phyloP scores from a whole-genome alignment of 2,888 invertebrate genomes.

The Andrena haemorrhoa region DNA sequence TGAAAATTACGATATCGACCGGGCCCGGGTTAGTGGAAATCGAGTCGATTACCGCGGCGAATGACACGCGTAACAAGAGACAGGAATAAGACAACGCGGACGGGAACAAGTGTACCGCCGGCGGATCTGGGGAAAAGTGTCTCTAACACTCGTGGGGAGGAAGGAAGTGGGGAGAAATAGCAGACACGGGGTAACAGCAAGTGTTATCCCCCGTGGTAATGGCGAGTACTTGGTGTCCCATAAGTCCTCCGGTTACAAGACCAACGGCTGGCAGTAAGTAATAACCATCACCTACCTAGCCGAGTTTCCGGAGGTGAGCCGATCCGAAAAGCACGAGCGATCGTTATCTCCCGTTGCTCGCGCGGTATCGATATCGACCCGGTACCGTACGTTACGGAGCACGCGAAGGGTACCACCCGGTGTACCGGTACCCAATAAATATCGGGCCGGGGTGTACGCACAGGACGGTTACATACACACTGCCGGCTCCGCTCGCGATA shows the following conservation, averaged over 20 bases:
- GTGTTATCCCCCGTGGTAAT: conserved; percentile 38
- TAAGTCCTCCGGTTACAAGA: conserved; percentile 69
- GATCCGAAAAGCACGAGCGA: conserved; percentile 63
- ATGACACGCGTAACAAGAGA: conserved; percentile 40
- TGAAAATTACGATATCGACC: conserved; percentile 51
- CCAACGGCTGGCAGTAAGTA: conserved; percentile 63
- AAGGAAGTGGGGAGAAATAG: no score
- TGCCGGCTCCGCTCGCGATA: conserved; percentile 18
- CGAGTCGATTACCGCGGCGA: conserved; percentile 1
- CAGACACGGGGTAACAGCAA: conserved; percentile 18
- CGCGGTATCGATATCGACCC: conserved; percentile 63
- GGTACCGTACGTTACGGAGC: conserved; percentile 64
- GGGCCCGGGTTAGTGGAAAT: background rate
- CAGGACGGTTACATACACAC: conserved; percentile 54
- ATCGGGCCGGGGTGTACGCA: conserved; percentile 52
- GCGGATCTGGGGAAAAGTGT: conserved; percentile 4
- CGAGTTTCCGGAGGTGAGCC: conserved; percentile 60
- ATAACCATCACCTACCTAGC: conserved; percentile 66
- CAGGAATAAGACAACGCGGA: conserved; percentile 30
- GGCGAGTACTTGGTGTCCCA: conserved; percentile 63
- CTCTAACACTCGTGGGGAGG: conserved; percentile 15
- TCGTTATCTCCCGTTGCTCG: conserved; percentile 65
- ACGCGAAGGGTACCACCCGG: conserved; percentile 64
- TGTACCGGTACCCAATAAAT: conserved; percentile 70
- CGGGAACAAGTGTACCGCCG: conserved; percentile 44